Evolutionary conservation across 2,113 vertebrate species (phyloP), one percentile per base, ranked within the genome.

Genomic region (Lophius piscatorius): DNA sequence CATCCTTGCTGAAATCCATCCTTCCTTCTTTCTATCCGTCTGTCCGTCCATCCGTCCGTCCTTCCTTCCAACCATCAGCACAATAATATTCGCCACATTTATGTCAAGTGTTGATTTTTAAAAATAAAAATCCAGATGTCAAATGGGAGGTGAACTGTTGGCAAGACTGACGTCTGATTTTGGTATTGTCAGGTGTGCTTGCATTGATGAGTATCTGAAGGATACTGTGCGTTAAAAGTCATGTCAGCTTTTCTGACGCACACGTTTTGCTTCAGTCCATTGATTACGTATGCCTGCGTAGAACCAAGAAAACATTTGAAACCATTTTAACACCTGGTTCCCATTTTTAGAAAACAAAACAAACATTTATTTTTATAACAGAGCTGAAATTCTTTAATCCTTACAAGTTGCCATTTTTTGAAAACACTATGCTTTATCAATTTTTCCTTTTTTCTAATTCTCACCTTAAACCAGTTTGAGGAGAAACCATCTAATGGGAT

Each of bases 401-500:
- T 63, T 66, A 29, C 63, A 83, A 82, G 74, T 78, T 81, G n/a
- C 57, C 57, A 55, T 72, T 77, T n/a, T 79, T 62, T 59, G 44
- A 71, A 74, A 13, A 23, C 50, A 59, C 39, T 63, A 3, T 70
- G 78, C 57, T 26, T 50, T 38, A 82, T 78, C 44, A 10, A 48
- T 68, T 63, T 46, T 26, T 41, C 50, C 67, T 68, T 71, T 18
- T 46, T 16, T 9, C 51, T 44, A 35, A 68, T 58, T 41, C 58
- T 63, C 26, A 82, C 83, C 79, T 67, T 69, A 50, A 77, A 66
- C 71, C 6, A 3, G 9, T 22, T 2, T 1, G 36, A 63, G 60
- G 48, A 77, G 77, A 54, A 42, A 45, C 69, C 80, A 58, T 71
- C 47, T 63, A 58, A 84, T 81, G 62, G 59, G 76, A 86, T 88